These are phyloP conservation scores for Nephrotoma flavescens DNA, from an alignment of 2,888 invertebrate genomes.

Conservation along the genomic window DNA sequence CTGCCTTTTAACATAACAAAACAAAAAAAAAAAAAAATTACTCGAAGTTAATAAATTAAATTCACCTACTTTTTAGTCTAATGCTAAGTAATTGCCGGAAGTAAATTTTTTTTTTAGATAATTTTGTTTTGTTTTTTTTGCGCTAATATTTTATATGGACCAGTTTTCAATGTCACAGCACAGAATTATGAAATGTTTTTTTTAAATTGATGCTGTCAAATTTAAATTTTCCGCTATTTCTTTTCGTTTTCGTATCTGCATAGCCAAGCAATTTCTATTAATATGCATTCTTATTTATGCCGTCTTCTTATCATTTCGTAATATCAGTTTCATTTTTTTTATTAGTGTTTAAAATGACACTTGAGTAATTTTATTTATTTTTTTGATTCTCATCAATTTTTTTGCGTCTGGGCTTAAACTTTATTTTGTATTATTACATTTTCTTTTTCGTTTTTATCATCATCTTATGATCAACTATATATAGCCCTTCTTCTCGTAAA, in stretches of 20 bases:
- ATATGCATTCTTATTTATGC: background rate
- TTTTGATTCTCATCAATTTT: background rate
- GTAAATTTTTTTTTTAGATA: background rate
- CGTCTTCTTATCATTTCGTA: background rate
- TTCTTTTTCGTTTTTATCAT: background rate
- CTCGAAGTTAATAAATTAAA: background rate
- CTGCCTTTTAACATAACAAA: background rate
- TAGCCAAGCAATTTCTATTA: background rate
- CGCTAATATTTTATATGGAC: background rate
- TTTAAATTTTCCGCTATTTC: background rate
- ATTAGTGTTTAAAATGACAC: background rate
- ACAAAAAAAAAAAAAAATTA: background rate
- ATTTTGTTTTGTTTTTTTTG: background rate
- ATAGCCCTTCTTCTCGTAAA: too few species aligned
- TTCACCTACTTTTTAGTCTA: background rate
- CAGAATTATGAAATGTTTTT: background rate
- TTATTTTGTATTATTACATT: background rate
- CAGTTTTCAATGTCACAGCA: background rate
- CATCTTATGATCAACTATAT: background rate
- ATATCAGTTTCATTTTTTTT: background rate
- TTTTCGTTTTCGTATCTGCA: background rate
- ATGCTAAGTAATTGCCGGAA: background rate
- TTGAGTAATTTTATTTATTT: background rate
- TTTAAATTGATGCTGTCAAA: background rate
- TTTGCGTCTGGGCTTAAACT: background rate